Conservation (phyloP, 1,140 invertebrate species). For the Rhyacophila brunnea region DNA sequence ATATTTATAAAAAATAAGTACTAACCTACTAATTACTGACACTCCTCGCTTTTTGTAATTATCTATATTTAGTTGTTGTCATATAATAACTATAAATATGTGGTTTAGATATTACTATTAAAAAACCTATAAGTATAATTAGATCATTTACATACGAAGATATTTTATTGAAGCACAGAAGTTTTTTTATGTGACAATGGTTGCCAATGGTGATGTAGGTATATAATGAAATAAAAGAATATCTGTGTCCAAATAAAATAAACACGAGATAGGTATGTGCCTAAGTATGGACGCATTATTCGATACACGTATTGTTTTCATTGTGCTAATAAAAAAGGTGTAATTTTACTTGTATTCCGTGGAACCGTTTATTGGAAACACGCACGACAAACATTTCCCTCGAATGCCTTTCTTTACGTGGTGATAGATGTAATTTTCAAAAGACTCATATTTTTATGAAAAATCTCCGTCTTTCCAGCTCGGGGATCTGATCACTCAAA, state of each 20-base stretch:
- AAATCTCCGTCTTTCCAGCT: constrained; percentile 16
- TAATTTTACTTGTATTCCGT: constrained; percentile 32
- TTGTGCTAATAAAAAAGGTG: constrained; percentile 25
- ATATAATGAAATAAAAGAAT: too few species aligned
- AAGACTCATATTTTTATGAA: constrained; percentile 32
- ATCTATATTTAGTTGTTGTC: too few species aligned
- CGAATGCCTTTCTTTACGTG: constrained; percentile 16
- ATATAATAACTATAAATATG: too few species aligned
- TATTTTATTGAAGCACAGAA: too few species aligned
- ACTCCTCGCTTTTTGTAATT: too few species aligned
- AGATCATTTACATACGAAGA: too few species aligned
- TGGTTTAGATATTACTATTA: too few species aligned
- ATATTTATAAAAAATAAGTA: too few species aligned
- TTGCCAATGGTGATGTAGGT: too few species aligned
- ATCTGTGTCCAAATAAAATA: background rate
- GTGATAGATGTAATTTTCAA: constrained; percentile 11
- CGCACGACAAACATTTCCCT: constrained; percentile 6
- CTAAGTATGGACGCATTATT: constrained; percentile 17
- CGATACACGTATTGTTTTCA: constrained; percentile 29
- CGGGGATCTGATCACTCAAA: constrained; percentile 17
- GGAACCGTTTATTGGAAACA: constrained; percentile 31
- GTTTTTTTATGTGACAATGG: too few species aligned
- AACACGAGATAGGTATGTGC: background rate
- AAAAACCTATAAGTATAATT: too few species aligned
- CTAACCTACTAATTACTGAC: too few species aligned